Conservation (phyloP, 1,140 invertebrate genomes). For the Cotesia vestalis region DNA sequence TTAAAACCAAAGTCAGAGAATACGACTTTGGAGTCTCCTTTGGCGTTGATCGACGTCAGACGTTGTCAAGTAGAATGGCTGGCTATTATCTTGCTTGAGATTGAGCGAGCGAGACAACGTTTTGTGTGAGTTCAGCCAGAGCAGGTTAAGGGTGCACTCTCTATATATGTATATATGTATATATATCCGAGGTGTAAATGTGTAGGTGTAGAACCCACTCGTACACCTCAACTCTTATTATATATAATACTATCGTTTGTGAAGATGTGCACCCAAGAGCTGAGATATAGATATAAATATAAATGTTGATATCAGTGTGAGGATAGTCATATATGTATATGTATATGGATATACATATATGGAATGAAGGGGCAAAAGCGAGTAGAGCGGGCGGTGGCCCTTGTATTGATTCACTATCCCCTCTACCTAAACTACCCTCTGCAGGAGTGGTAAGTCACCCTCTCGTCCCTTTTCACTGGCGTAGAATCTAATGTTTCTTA, state of each 20-base stretch:
- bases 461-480: constrained; percentile 22
- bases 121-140: constrained; percentile 13
- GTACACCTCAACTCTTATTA: too few relatives aligned
- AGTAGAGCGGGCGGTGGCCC: constrained; percentile 51
- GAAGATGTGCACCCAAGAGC: too few relatives aligned
- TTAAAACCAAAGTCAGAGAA: constrained; percentile 29
- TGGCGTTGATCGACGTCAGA: constrained; percentile 34
- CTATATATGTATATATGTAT: background rate
- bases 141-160: background rate
- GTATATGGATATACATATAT: background rate
- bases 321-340: too few relatives aligned
- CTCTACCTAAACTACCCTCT: constrained; percentile 6
- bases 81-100: constrained; percentile 40
- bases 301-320: too few relatives aligned
- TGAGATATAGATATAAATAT: too few relatives aligned
- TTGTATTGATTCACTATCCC: constrained; percentile 61
- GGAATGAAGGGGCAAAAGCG: constrained; percentile 40
- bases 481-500: constrained; percentile 17
- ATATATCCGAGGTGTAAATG: too few relatives aligned
- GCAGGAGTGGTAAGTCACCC: constrained; percentile 23
- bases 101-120: constrained; percentile 21
- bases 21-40: constrained; percentile 30
- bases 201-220: too few relatives aligned
- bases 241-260: too few relatives aligned
- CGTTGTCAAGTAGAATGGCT: constrained; percentile 34